Conservation (phyloP, 2,797 vertebrate genomes). For the Gambelia wislizenii region DNA sequence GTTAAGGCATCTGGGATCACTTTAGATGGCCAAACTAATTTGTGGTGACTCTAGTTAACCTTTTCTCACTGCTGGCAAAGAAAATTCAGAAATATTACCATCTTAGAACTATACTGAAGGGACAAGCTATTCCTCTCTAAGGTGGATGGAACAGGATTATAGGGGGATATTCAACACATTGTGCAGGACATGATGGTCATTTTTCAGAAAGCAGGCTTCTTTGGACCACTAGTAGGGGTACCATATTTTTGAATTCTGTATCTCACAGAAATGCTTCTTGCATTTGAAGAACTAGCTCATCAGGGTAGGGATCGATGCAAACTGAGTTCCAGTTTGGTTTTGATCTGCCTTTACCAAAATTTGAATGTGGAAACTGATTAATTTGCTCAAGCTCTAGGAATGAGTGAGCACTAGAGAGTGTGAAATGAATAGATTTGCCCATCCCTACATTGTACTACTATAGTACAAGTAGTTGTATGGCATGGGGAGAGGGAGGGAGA, state of each 20-base stretch:
- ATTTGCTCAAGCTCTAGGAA: too few relatives aligned
- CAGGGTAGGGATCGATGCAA: too few relatives aligned
- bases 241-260: background rate
- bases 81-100: conserved; percentile 8
- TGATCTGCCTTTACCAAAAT: too few relatives aligned
- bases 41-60: conserved; percentile 26
- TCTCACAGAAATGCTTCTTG: background rate
- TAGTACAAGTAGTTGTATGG: too few relatives aligned
- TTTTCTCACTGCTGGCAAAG: conserved; percentile 18
- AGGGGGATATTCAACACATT: background rate
- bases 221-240: too few relatives aligned
- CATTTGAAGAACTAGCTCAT: background rate
- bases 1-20: conserved; percentile 12
- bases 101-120: background rate
- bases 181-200: too few relatives aligned
- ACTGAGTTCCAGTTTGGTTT: too few relatives aligned
- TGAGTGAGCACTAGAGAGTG: too few relatives aligned
- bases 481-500: too few relatives aligned
- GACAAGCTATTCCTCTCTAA: background rate
- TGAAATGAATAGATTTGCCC: too few relatives aligned
- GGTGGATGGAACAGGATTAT: background rate
- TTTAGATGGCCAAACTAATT: conserved; percentile 42
- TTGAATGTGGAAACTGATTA: too few relatives aligned
- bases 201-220: background rate
- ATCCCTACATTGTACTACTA: too few relatives aligned